A percentile compares a stretch with the other conserved stretches of the same genome.
phyloP scores from a whole-genome alignment of 2,113 vertebrate genomes.

The Emberiza fucata region DNA sequence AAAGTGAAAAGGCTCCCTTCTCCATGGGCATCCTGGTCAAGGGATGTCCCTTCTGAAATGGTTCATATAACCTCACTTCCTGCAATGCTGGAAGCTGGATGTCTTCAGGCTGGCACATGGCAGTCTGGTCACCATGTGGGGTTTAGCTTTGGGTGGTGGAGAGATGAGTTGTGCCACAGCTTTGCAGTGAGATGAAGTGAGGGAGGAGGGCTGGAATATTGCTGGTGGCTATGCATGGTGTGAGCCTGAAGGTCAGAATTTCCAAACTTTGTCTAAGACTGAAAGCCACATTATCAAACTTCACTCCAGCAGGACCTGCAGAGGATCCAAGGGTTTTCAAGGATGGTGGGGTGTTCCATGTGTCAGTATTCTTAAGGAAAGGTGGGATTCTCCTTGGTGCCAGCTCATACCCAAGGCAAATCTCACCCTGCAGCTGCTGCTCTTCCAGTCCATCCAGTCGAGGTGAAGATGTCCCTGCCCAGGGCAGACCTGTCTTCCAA shows the following conservation, averaged over 20 bases:
- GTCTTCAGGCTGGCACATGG: neutral
- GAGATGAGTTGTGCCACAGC: neutral
- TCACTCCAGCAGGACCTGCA: neutral
- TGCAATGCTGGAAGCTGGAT: neutral
- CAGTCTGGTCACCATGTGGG: accelerated
- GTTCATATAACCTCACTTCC: accelerated
- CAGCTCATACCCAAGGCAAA: accelerated
- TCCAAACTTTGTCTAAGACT: neutral
- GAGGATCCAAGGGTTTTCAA: neutral
- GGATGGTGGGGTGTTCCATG: accelerated
- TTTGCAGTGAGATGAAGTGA: neutral
- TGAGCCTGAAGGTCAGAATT: neutral
- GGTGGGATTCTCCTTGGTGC: neutral
- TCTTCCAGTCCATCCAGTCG: accelerated
- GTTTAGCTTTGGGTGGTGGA: neutral
- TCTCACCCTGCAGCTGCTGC: neutral
- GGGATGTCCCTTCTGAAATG: neutral
- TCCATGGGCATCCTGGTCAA: accelerated
- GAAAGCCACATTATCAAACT: neutral
- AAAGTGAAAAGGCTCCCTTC: neutral
- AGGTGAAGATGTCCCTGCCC: neutral
- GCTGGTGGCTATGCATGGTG: accelerated
- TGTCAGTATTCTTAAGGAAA: neutral
- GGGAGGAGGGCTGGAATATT: neutral
- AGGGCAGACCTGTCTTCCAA: neutral